phyloP scores from a whole-genome alignment of 1,140 invertebrate genomes.

The Dendroctonus ponderosae region DNA sequence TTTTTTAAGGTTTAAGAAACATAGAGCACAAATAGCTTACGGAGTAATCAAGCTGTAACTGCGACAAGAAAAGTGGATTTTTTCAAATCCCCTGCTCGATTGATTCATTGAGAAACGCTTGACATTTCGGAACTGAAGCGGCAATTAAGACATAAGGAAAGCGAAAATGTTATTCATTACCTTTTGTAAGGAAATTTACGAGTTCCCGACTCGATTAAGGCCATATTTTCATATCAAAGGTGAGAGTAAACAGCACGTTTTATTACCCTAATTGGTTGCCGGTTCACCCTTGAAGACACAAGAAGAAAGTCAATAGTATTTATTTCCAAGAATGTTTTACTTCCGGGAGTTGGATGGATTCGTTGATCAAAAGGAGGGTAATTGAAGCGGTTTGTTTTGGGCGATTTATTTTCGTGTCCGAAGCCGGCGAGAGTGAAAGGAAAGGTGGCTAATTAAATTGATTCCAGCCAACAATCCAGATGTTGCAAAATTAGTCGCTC shows the following conservation, averaged over 20 bases:
- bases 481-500: too few relatives aligned
- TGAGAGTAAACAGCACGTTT: not conserved
- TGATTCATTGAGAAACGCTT: too few relatives aligned
- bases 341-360: not conserved
- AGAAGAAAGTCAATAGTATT: not conserved
- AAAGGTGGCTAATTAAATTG: too few relatives aligned
- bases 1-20: too few relatives aligned
- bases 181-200: not conserved
- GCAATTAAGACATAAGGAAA: not conserved
- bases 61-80: too few relatives aligned
- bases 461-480: too few relatives aligned
- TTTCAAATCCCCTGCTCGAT: too few relatives aligned
- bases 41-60: too few relatives aligned
- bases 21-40: too few relatives aligned
- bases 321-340: not conserved
- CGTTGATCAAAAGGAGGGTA: not conserved
- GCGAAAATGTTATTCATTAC: conserved; percentile 11
- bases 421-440: too few relatives aligned
- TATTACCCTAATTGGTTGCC: not conserved
- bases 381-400: not conserved
- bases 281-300: not conserved
- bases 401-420: too few relatives aligned
- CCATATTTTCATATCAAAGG: conserved; percentile 12
- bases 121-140: not conserved
- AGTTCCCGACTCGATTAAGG: not conserved